These are phyloP conservation scores for Cepaea nemoralis DNA, from an alignment of 1,140 invertebrate species.

Conservation along the genomic window DNA sequence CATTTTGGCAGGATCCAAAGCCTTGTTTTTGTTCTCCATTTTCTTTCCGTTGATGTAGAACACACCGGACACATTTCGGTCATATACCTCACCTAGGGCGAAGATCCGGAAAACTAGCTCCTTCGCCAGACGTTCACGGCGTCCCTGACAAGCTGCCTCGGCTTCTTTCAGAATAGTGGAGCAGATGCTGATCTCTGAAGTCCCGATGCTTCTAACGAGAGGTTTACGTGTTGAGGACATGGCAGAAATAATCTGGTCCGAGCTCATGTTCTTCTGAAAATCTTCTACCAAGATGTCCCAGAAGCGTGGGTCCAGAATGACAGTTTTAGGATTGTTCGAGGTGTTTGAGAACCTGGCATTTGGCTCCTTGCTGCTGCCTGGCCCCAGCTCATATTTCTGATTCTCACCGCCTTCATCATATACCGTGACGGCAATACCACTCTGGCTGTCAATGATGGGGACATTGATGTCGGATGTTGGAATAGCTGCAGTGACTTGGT, in stretches of 20 bases:
- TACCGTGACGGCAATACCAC: constrained; percentile 45
- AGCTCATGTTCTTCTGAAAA: constrained; percentile 51
- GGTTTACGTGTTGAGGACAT: constrained; percentile 43
- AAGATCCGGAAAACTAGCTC: constrained; percentile 48
- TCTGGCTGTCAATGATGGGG: constrained; percentile 44
- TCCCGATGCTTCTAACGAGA: constrained; percentile 44
- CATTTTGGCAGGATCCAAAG: constrained; percentile 47
- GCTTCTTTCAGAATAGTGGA: constrained; percentile 47
- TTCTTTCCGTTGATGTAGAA: constrained; percentile 59
- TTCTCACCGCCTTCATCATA: constrained; percentile 43
- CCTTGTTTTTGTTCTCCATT: constrained; percentile 54
- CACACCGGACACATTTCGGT: constrained; percentile 47
- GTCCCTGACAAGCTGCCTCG: constrained; percentile 45
- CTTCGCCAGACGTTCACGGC: constrained; percentile 44
- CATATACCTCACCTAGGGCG: constrained; percentile 46
- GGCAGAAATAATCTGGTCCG: constrained; percentile 47
- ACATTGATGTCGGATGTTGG: constrained; percentile 32
- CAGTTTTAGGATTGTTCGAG: constrained; percentile 42
- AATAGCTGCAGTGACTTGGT: neutral
- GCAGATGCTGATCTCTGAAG: constrained; percentile 46
- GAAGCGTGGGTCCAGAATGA: constrained; percentile 47
- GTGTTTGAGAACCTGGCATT: constrained; percentile 44
- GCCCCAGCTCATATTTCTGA: constrained; percentile 44
- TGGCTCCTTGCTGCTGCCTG: constrained; percentile 47
- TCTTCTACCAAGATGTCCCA: constrained; percentile 50